These are phyloP conservation scores for Zoanthus solanderi DNA, from an alignment of 92 coral and sea anemone genomes.

Conservation along the genomic window DNA sequence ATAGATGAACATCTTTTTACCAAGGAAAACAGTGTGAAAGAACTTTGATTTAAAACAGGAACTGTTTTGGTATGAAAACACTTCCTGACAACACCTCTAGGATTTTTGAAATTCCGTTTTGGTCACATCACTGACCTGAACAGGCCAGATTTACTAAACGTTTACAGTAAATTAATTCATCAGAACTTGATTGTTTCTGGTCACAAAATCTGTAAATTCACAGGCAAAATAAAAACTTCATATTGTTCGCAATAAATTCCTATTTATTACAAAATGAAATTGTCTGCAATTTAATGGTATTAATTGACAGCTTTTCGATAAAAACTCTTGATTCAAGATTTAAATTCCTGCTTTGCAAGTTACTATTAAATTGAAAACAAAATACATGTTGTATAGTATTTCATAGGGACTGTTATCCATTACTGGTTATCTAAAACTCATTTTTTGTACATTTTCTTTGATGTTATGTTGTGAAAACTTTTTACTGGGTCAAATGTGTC, in stretches of 20 bases:
- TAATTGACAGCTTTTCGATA: too few species aligned
- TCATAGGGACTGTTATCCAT: too few species aligned
- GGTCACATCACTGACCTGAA: not conserved
- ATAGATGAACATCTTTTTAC: not conserved
- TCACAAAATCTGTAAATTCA: not conserved
- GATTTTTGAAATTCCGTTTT: conserved; percentile 16
- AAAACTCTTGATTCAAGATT: too few species aligned
- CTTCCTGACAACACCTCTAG: conserved; percentile 30
- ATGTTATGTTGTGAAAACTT: too few species aligned
- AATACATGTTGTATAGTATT: too few species aligned
- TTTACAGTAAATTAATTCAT: not conserved
- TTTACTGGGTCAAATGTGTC: too few species aligned
- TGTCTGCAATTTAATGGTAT: too few species aligned
- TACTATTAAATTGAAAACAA: too few species aligned
- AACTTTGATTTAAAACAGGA: not conserved
- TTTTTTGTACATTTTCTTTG: too few species aligned
- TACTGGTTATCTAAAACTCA: too few species aligned
- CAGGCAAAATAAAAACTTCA: not conserved
- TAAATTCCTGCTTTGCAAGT: too few species aligned
- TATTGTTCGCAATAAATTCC: not conserved
- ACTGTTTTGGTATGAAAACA: not conserved
- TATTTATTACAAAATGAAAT: not conserved
- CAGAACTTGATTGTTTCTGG: not conserved
- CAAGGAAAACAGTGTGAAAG: not conserved
- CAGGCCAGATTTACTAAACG: not conserved